Evolutionary conservation across 2,797 vertebrate genomes (phyloP).

Genomic region (Phataginus tricuspis): DNA sequence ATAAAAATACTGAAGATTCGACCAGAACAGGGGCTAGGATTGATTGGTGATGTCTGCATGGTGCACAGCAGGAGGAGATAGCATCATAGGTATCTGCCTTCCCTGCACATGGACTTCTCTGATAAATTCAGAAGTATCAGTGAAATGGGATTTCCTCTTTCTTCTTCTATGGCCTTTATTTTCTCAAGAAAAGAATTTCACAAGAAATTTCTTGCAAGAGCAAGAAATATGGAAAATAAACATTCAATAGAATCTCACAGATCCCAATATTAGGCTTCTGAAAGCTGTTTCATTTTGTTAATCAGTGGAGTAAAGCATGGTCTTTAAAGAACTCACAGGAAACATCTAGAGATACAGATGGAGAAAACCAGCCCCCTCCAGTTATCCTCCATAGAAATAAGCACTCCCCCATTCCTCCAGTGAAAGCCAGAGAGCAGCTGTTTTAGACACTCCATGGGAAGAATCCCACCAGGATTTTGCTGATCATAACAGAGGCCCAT

Average conservation of each 20-base stretch:
- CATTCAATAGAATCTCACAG: conserved; percentile 19
- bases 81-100: not conserved
- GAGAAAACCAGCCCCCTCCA: not conserved
- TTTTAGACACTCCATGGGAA: not conserved
- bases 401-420: not conserved
- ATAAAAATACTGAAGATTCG: not conserved
- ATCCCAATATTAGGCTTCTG: conserved; percentile 5
- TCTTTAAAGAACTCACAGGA: conserved; percentile 11
- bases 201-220: not conserved
- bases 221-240: conserved; percentile 5
- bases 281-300: conserved; percentile 25
- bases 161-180: not conserved
- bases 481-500: conserved; percentile 21
- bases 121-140: not conserved
- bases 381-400: not conserved
- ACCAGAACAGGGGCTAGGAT: not conserved
- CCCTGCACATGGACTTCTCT: not conserved
- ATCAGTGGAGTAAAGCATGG: not conserved
- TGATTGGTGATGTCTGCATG: not conserved
- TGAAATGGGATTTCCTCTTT: not conserved
- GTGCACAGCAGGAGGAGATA: fast-evolving
- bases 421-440: not conserved
- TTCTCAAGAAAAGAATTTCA: not conserved
- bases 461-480: not conserved
- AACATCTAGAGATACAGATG: not conserved